Conservation (phyloP, 1,140 invertebrate genomes). For the Orussus abietinus region DNA sequence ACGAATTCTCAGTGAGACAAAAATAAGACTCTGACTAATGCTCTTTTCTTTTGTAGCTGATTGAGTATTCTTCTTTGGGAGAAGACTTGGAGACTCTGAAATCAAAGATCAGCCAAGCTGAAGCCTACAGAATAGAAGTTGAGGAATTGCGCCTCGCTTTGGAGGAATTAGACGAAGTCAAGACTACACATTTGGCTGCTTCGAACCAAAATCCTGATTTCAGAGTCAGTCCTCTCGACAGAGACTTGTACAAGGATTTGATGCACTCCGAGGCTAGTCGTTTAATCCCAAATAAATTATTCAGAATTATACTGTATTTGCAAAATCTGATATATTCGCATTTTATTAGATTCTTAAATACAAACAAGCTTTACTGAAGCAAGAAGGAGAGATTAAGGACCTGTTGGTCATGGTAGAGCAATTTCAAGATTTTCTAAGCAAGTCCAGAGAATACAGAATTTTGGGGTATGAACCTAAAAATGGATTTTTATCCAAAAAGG, state of each 20-base stretch:
- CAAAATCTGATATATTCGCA: not conserved
- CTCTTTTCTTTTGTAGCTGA: too few relatives aligned
- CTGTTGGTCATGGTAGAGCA: conserved; percentile 8
- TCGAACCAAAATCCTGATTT: conserved; percentile 8
- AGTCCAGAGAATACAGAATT: too few relatives aligned
- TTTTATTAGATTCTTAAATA: not conserved
- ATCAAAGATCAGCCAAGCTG: conserved; percentile 3
- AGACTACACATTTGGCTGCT: conserved; percentile 4
- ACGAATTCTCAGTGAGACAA: too few relatives aligned
- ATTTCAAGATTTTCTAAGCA: too few relatives aligned
- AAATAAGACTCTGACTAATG: too few relatives aligned
- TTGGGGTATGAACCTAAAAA: too few relatives aligned
- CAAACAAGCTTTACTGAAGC: conserved; percentile 5
- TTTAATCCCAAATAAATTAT: not conserved
- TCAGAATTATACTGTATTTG: not conserved
- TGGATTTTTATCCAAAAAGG: too few relatives aligned
- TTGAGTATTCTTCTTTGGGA: conserved; percentile 1
- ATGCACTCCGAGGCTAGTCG: conserved; percentile 2
- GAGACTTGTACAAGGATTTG: conserved; percentile 9
- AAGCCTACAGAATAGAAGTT: conserved; percentile 3
- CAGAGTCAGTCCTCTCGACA: conserved; percentile 6
- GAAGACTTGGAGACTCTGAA: not conserved
- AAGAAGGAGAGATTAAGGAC: conserved; percentile 13
- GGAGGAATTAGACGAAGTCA: conserved; percentile 12
- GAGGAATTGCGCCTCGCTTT: conserved; percentile 9